Base-by-base conservation (phyloP, 2,113 vertebrate genomes). In the Ammodytes marinus region DNA sequence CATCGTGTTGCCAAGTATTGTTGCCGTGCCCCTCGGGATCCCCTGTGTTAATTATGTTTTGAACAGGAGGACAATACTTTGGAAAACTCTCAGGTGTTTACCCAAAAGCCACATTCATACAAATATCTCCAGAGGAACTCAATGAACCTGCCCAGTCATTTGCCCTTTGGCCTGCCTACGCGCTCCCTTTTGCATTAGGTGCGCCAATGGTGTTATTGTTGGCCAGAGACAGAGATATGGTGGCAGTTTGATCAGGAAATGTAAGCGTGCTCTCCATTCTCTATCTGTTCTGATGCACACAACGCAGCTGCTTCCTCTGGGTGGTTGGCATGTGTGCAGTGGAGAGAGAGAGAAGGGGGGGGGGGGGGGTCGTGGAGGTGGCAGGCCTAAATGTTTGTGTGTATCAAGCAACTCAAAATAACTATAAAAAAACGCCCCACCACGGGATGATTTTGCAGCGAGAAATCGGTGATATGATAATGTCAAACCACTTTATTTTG, bases 231-330 rank as follows among this genome's bases (percentile, higher is more conserved):
- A 49, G 35, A 69, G 83, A 76, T 47, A 60, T 69, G 66, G 65
- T 76, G 67, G 61, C 61, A 7, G 43, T 83, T 78, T 84, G 60
- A 85, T 85, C 85, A 91, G 90, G 88, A 92, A 90, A 86, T 50
- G 70, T 64, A 73, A 71, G 79, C 80, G 64, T 46, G 72, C 54
- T 64, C 80, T 74, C 58, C 61, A 8, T 59, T 77, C 42, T 74
- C 57, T 85, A 82, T 88, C 80, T 83, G 72, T 37, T 57, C 49
- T 58, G 19, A 86, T 42, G 74, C 55, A 89, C 72, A 67, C 47
- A 14, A 40, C 42, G 71, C 90, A 93, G 83, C 88, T 94, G 91
- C 80, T 91, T 93, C 91, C 90, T 91, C 70, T 70, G 65, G 27
- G 57, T 68, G 27, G 27, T 69, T 53, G 66, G 68, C 78, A 43